A percentile compares a stretch with the other conserved stretches of the same genome.
These are phyloP conservation scores for Struthio camelus DNA, from an alignment of 2,113 vertebrate genomes.

Conservation along the genomic window DNA sequence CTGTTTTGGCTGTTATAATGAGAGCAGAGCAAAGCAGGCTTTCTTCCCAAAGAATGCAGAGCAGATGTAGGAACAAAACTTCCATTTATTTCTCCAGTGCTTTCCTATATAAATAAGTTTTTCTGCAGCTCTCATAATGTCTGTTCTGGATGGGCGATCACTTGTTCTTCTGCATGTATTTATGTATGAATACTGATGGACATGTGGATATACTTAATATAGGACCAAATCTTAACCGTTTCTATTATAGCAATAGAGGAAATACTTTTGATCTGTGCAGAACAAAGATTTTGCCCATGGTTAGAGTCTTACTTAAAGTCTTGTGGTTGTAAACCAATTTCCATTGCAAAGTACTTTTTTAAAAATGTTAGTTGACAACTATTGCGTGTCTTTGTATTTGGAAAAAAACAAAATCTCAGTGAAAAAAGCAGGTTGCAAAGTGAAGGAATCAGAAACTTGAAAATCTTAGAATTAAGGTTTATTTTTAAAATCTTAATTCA, in stretches of 20 bases:
- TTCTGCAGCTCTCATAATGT: neutral
- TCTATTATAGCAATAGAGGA: neutral
- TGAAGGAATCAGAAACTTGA: neutral
- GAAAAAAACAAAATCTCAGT: neutral
- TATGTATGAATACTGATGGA: neutral
- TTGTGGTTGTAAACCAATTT: neutral
- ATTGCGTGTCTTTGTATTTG: neutral
- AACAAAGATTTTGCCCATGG: neutral
- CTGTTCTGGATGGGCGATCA: neutral
- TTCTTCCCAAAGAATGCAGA: neutral
- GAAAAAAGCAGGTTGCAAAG: accelerated
- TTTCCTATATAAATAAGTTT: neutral
- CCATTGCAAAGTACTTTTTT: neutral
- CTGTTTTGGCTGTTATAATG: too few species aligned
- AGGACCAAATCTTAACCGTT: neutral
- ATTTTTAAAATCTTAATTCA: neutral
- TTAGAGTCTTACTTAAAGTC: too few species aligned
- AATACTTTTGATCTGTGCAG: neutral
- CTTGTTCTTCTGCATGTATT: neutral
- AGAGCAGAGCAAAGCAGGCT: neutral
- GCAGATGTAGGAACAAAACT: neutral
- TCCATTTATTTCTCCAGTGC: neutral
- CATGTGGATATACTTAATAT: neutral
- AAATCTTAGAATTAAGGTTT: neutral
- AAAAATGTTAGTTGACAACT: neutral